These are phyloP conservation scores for Lethrus apterus DNA, from an alignment of 1,140 invertebrate genomes.

Conservation along the genomic window DNA sequence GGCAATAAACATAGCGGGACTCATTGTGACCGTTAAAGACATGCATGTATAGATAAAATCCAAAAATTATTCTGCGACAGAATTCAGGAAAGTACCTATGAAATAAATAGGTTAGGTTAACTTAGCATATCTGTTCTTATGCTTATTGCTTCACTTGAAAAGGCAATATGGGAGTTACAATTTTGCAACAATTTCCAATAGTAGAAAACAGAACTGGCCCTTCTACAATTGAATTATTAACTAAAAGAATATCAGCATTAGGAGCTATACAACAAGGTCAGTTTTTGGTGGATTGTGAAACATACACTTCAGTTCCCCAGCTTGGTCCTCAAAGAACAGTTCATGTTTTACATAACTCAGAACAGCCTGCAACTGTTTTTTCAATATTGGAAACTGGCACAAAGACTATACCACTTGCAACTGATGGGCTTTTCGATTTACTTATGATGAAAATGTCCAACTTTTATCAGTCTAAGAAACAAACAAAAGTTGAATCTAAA, in stretches of 20 bases:
- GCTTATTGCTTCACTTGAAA: no score
- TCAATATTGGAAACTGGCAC: constrained; percentile 81
- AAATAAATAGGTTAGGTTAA: no score
- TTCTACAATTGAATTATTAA: constrained; percentile 76
- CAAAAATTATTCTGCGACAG: no score
- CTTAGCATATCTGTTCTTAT: no score
- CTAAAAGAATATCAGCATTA: constrained; percentile 75
- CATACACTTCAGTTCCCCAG: constrained; percentile 72
- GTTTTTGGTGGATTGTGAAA: constrained; percentile 92
- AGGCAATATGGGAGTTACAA: constrained; percentile 41
- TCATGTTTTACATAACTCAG: constrained; percentile 89
- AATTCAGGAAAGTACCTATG: no score
- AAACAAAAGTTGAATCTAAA: constrained; percentile 79
- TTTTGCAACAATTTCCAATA: constrained; percentile 74
- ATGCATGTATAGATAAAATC: no score
- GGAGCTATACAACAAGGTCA: constrained; percentile 82
- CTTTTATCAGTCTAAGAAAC: constrained; percentile 84
- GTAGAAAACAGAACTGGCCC: constrained; percentile 79
- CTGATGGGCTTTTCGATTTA: constrained; percentile 85
- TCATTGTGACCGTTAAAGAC: no score
- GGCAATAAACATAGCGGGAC: no score
- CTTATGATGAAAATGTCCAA: constrained; percentile 82
- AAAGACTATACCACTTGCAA: constrained; percentile 77
- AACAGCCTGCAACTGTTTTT: constrained; percentile 91
- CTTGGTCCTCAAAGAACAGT: constrained; percentile 69